These are phyloP conservation scores for Dicyrtoma fusca DNA, from an alignment of 2,888 invertebrate species.

Conservation along the genomic window DNA sequence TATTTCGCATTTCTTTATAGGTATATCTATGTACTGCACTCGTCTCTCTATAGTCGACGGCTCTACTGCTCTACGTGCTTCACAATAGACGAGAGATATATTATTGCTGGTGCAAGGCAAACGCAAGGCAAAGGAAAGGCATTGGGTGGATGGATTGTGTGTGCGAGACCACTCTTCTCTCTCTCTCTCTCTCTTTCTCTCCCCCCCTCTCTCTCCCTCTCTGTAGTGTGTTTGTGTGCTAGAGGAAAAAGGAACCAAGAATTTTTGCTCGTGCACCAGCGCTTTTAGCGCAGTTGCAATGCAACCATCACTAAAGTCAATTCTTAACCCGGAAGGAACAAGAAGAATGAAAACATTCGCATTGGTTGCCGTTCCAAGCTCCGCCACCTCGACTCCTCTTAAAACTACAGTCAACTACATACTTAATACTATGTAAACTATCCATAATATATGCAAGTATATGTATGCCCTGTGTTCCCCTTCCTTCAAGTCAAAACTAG, in stretches of 20 bases:
- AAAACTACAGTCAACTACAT: slow-evolving; percentile 11
- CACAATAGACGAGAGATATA: neutral
- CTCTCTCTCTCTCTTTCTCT: too few species aligned
- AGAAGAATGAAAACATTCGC: slow-evolving; percentile 34
- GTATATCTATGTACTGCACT: neutral
- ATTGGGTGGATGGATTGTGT: neutral
- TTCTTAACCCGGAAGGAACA: slow-evolving; percentile 37
- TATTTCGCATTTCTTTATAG: slow-evolving; percentile 8
- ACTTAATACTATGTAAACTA: neutral
- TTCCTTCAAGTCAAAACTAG: too few species aligned
- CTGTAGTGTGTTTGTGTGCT: slow-evolving; percentile 15
- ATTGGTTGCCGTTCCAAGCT: slow-evolving; percentile 30
- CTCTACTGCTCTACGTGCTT: neutral
- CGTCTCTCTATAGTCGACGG: too few species aligned
- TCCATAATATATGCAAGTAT: too few species aligned
- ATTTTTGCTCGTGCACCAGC: slow-evolving; percentile 30
- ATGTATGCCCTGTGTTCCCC: too few species aligned
- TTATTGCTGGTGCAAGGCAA: neutral
- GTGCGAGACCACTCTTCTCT: neutral
- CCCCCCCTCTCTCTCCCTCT: neutral
- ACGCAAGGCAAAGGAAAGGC: neutral
- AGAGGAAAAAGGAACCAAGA: slow-evolving; percentile 17
- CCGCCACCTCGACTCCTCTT: slow-evolving; percentile 17
- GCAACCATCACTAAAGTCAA: slow-evolving; percentile 27
- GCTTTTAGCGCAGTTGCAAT: slow-evolving; percentile 29